These are phyloP conservation scores for Drosophila anomelani DNA, from an alignment of 2,888 invertebrate species.

Conservation along the genomic window DNA sequence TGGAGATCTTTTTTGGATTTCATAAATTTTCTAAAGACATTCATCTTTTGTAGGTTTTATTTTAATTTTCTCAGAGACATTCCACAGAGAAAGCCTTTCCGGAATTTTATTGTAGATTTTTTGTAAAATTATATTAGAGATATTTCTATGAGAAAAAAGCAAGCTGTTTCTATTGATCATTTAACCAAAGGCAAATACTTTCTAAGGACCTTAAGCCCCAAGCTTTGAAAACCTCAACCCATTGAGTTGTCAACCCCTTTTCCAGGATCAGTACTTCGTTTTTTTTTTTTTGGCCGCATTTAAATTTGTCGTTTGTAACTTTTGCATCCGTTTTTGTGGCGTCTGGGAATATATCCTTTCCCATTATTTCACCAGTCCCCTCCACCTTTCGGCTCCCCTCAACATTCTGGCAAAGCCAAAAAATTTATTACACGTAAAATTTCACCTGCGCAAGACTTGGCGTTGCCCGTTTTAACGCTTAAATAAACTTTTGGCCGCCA, in stretches of 20 bases:
- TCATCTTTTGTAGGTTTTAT: too few species aligned
- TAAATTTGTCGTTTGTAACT: slow-evolving; percentile 49
- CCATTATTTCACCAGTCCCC: background rate
- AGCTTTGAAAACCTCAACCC: background rate
- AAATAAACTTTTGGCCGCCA: slow-evolving; percentile 58
- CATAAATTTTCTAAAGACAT: too few species aligned
- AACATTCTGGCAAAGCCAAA: slow-evolving; percentile 53
- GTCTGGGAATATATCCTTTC: slow-evolving; percentile 29
- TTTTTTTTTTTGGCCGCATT: slow-evolving; percentile 6
- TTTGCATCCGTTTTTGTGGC: slow-evolving; percentile 50
- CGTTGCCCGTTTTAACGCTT: slow-evolving; percentile 58
- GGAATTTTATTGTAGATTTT: too few species aligned
- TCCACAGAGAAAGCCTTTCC: too few species aligned
- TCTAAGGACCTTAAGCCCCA: background rate
- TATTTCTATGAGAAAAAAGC: background rate
- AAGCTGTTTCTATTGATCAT: background rate
- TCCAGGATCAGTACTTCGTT: slow-evolving; percentile 10
- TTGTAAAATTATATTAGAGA: too few species aligned
- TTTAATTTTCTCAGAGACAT: background rate
- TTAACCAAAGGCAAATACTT: background rate
- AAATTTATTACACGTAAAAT: slow-evolving; percentile 76
- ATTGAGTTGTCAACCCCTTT: background rate
- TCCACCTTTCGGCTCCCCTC: background rate
- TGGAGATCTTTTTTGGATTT: background rate
- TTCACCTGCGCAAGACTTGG: slow-evolving; percentile 63